Evolutionary conservation across 2,888 invertebrate species (phyloP), one percentile per base, ranked within the genome.

Genomic region (Arge pagana): DNA sequence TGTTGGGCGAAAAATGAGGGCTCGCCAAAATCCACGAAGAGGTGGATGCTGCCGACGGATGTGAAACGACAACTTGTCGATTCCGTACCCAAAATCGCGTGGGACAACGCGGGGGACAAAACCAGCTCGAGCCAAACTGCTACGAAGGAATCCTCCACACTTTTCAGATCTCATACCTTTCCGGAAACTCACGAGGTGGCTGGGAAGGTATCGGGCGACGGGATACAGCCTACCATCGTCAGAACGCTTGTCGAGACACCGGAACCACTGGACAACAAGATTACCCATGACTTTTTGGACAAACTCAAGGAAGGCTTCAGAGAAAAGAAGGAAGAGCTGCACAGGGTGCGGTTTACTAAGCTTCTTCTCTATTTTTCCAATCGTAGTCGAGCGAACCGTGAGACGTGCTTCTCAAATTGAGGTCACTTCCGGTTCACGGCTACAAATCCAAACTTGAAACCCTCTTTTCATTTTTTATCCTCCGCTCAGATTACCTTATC

Each of bases 301-400:
- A 58, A 54, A 55, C 45, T 62, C 10, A 54, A 58, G 28, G 68
- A 59, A n/a, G 67, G 67, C 35, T 62, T 84, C 53, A 83, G 78
- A 68, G 82, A 81, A 56, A 79, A 80, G 56, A 79, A 83, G 36
- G 84, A 84, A 61, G 80, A 78, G 66, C 78, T 85, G 37, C 83
- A 85, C 59, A 82, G 83, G 85, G 85, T 85, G 84, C 66, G 39
- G 18, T 23, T n/a, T 16, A 6, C 5, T 8, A n/a, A n/a, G n/a
- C 19, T 16, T 3, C 21, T 36, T 48, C 21, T 52, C 18, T 39
- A 40, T 36, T 35, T 18, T 11, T 52, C 30, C 8, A 3, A 13
- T 24, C 28, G 13, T 18, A 23, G 8, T 15, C n/a, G 10, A 3
- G 37, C n/a, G 26, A 5, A 48, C n/a, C 15, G 11, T 42, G 26